phyloP scores from a whole-genome alignment of 2,113 vertebrate genomes.

The Pollimyrus isidori region DNA sequence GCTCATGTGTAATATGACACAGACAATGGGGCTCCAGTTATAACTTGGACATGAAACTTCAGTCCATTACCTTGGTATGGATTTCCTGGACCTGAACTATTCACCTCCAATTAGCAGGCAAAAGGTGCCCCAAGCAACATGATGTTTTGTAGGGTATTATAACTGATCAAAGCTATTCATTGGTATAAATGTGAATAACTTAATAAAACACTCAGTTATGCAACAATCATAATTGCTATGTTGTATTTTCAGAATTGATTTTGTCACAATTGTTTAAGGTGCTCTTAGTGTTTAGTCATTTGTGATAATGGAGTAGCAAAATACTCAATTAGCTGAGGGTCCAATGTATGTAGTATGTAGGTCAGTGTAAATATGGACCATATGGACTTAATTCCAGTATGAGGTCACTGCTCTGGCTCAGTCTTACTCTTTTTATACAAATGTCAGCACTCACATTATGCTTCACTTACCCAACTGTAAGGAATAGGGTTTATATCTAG shows the following conservation, averaged over 20 bases:
- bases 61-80: background rate
- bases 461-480: background rate
- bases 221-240: background rate
- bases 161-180: background rate
- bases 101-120: background rate
- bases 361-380: background rate
- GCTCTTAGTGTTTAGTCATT: background rate
- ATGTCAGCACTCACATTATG: background rate
- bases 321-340: background rate
- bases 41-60: background rate
- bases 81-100: background rate
- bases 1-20: background rate
- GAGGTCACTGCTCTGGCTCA: slow-evolving; percentile 16
- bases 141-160: background rate
- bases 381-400: slow-evolving; percentile 1
- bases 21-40: background rate
- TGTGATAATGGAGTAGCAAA: background rate
- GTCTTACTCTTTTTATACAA: background rate
- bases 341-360: background rate
- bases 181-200: background rate
- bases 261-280: background rate
- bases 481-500: background rate
- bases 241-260: background rate
- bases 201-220: background rate
- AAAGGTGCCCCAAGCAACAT: background rate